Conservation (phyloP, 2,113 vertebrate species). For the Pongo abelii region DNA sequence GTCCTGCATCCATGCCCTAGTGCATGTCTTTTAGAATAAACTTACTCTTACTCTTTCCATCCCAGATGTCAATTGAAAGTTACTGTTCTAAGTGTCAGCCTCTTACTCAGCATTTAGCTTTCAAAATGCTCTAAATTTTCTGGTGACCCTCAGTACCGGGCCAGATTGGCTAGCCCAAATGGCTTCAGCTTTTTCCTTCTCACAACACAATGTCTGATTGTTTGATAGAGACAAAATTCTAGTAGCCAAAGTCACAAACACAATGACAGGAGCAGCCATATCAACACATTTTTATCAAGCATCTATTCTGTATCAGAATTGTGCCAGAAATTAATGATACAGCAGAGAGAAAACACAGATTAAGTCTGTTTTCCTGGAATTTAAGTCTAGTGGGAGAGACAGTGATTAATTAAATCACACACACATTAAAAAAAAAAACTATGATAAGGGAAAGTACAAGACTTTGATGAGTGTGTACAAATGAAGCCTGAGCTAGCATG, state of each 20-base stretch:
- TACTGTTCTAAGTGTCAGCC: neutral
- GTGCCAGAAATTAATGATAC: neutral
- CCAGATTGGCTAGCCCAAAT: neutral
- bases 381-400: neutral
- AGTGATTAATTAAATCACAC: neutral
- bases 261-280: no score
- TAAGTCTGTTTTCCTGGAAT: neutral
- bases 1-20: neutral
- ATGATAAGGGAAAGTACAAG: neutral
- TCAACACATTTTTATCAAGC: neutral
- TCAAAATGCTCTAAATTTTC: neutral
- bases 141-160: neutral
- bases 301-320: neutral
- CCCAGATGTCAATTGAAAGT: neutral
- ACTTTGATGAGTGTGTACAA: neutral
- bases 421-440: neutral
- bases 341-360: neutral
- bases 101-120: neutral
- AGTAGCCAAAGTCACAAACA: neutral
- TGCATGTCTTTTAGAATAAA: neutral
- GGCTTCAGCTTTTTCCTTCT: neutral
- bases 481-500: neutral
- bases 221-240: neutral
- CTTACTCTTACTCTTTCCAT: neutral
- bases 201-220: neutral